Base-by-base conservation (phyloP, 2,797 vertebrate genomes). In the Erethizon dorsatum region DNA sequence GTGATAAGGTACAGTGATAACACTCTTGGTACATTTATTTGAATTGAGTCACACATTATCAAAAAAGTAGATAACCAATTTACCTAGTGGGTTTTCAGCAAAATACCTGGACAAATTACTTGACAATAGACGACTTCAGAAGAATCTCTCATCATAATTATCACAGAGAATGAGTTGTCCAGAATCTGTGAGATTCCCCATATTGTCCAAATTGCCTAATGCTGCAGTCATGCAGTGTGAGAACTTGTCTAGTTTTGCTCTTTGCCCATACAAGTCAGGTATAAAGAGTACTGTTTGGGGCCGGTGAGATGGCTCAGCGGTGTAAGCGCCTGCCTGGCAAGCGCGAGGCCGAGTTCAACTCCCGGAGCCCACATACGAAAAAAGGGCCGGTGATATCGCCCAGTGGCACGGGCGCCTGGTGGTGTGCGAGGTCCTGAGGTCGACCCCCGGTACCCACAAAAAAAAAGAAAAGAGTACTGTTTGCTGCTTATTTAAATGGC, bases 71-170 rank as follows among this genome's bases (percentile, higher is more conserved):
- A 33, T 52, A 33, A 17, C 26, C 28, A 31, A 18, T 56, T 88
- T 85, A 92, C 47, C 59, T 56, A 50, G 31, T 31, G 78, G 37
- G 6, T 47, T 89, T 26, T 63, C 28, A 71, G 71, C 31, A 78
- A 88, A 85, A 90, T 91, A 79, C 71, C 12, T 90, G 56, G 12
- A 56, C 65, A 87, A 61, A 26, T 65, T 86, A 65, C n/a, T 83
- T 93, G 52, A 3, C 2, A 87, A 31, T 45, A 69, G 63, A 47
- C 73, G 31, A 69, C 9, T 63, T 82, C 52, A 67, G 33, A 26
- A 90, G 28, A 73, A 31, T 84, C 20, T 78, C 10, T 37, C 13
- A 50, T 85, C 41, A 57, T 52, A 78, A 28, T 93, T 93, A 67
- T 85, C 4, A 47, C 15, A 92, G 56, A 75, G 6, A 94, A 83